Evolutionary conservation across 2,113 vertebrate species (phyloP), one percentile per base, ranked within the genome.

Genomic region (Scolopax mira): DNA sequence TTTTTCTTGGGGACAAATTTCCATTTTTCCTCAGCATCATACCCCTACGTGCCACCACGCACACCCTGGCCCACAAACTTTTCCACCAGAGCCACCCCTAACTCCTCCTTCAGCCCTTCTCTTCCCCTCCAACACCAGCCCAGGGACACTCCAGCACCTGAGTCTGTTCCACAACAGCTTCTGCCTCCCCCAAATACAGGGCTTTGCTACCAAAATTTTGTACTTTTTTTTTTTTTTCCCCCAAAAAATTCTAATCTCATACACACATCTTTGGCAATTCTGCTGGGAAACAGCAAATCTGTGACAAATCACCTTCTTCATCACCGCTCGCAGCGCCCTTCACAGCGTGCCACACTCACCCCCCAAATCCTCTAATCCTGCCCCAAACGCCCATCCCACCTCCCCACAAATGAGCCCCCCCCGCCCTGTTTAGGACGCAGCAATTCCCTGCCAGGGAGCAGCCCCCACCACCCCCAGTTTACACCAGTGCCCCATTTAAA

Each of bases 41-140:
- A 3, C 5, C 9, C 16, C 14, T 0, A 0, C 0, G 3, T 8
- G 24, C 58, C 5, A 24, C 60, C 23, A 0, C 64, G 54, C 44
- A 28, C n/a, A 12, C 10, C 14, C n/a, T 1, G 30, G 12, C 16
- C 0, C 13, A 41, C 23, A 1, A 22, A 5, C 11, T 7, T 6
- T n/a, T 5, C 31, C 2, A 11, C 4, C 10, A 0, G 7, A n/a
- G n/a, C 7, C 28, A 6, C 24, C 8, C 6, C 22, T 19, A 23
- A 1, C 11, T 27, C 37, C 1, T 2, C 28, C 54, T 5, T 15
- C 28, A 27, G 33, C 41, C 41, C 65, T 35, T 31, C 6, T 6
- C 39, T 25, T 19, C 67, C 52, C 54, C 25, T 1, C 37, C 2
- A 1, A 28, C 28, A 31, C 3, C 6, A 0, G 5, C 75, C 23